These are phyloP conservation scores for Eupeodes corollae DNA, from an alignment of 1,140 invertebrate genomes.

Conservation along the genomic window DNA sequence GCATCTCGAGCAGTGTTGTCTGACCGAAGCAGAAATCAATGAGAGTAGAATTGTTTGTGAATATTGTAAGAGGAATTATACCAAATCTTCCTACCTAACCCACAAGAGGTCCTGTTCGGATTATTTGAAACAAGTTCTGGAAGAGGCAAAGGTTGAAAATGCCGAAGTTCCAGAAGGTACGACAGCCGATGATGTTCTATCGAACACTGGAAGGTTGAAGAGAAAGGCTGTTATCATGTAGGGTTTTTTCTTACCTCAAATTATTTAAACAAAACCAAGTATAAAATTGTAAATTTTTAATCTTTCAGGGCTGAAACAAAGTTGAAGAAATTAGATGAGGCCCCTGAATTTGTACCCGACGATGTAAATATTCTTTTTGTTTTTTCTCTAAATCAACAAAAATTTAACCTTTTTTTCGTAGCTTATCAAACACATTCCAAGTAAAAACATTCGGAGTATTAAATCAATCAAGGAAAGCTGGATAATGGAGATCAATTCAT, in stretches of 20 bases:
- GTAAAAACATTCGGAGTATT: background rate
- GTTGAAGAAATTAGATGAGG: conserved; percentile 15
- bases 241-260: no score
- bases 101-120: conserved; percentile 14
- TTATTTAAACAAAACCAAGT: no score
- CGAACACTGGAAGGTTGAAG: conserved; percentile 23
- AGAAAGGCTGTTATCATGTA: conserved; percentile 24
- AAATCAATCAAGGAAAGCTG: background rate
- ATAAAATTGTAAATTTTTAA: background rate
- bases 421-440: background rate
- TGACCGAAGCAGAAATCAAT: background rate
- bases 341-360: background rate
- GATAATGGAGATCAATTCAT: background rate
- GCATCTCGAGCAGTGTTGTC: conserved; percentile 23
- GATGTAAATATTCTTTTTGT: background rate
- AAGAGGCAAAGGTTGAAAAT: background rate
- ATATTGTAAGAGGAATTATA: conserved; percentile 13
- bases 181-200: conserved; percentile 6
- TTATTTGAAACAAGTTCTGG: background rate
- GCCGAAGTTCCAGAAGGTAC: background rate
- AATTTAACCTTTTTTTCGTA: background rate
- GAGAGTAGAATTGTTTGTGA: conserved; percentile 13
- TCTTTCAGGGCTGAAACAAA: conserved; percentile 23
- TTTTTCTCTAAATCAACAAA: background rate
- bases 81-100: conserved; percentile 1